Evolutionary conservation across 2,797 vertebrate genomes (phyloP).

Genomic region (Nasua narica): DNA sequence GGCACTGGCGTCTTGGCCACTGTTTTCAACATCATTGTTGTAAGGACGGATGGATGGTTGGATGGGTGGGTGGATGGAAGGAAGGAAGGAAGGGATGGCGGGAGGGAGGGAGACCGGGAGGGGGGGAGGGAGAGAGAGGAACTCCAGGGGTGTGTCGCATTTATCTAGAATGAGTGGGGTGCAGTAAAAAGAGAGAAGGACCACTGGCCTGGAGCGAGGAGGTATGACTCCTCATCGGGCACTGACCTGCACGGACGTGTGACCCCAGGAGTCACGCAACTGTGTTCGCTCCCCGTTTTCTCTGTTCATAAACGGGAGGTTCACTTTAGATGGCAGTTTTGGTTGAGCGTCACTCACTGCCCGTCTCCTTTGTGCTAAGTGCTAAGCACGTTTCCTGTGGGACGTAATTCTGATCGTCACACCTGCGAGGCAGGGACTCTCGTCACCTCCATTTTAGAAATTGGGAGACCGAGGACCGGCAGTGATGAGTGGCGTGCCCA

Average conservation of each 20-base stretch:
- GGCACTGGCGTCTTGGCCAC: not conserved
- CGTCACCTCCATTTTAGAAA: not conserved
- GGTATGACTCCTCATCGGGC: not conserved
- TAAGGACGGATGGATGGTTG: not conserved
- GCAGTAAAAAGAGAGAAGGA: not conserved
- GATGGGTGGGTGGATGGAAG: accelerated
- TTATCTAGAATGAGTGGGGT: not conserved
- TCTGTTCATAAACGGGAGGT: not conserved
- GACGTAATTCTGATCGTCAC: not conserved
- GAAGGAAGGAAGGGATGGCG: accelerated
- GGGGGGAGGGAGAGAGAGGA: not conserved
- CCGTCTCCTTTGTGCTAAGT: not conserved
- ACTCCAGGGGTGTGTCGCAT: not conserved
- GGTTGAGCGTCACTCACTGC: not conserved
- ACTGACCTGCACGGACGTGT: not conserved
- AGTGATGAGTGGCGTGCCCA: not conserved
- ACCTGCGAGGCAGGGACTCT: not conserved
- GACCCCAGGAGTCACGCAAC: too few relatives aligned
- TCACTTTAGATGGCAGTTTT: not conserved
- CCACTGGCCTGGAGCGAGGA: not conserved
- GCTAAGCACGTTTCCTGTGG: not conserved
- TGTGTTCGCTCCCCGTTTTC: not conserved
- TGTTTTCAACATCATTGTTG: not conserved
- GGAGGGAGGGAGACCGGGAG: too few relatives aligned
- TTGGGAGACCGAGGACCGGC: not conserved